These are phyloP conservation scores for Allophyes oxyacanthae DNA, from an alignment of 2,888 invertebrate genomes.

Conservation along the genomic window DNA sequence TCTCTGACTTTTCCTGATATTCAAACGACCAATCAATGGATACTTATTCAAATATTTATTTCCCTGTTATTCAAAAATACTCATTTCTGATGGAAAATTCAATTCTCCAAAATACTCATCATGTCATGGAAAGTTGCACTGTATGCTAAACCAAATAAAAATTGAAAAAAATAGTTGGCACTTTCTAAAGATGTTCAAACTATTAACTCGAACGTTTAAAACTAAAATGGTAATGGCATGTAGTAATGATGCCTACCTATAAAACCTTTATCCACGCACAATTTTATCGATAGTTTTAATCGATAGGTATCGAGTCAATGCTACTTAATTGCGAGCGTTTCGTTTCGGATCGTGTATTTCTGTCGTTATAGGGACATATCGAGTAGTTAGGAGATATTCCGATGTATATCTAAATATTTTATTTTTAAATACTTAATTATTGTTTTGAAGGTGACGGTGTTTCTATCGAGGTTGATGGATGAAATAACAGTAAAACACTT, in stretches of 20 bases:
- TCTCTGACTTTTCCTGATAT: slow-evolving; percentile 8
- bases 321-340: slow-evolving; percentile 76
- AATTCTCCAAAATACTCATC: too few relatives aligned
- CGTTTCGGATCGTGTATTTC: slow-evolving; percentile 62
- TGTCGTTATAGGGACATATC: slow-evolving; percentile 63
- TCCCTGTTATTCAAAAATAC: slow-evolving; percentile 4
- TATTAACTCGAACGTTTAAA: slow-evolving; percentile 42
- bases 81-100: slow-evolving; percentile 31
- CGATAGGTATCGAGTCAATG: slow-evolving; percentile 66
- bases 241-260: slow-evolving; percentile 66
- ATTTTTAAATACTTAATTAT: slow-evolving; percentile 40
- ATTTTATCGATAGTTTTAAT: slow-evolving; percentile 64
- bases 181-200: slow-evolving; percentile 53
- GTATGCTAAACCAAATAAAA: slow-evolving; percentile 4
- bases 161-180: slow-evolving; percentile 19
- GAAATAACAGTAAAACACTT: slow-evolving; percentile 48
- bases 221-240: slow-evolving; percentile 61
- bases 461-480: slow-evolving; percentile 46
- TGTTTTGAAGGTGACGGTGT: slow-evolving; percentile 42
- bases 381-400: slow-evolving; percentile 47
- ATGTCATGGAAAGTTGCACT: slow-evolving; percentile 37
- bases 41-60: slow-evolving; percentile 22
- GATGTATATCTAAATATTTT: slow-evolving; percentile 48
- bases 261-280: slow-evolving; percentile 74
- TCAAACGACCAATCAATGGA: background rate